Conservation (phyloP, 2,113 vertebrate genomes). For the Sminthopsis crassicaudata region DNA sequence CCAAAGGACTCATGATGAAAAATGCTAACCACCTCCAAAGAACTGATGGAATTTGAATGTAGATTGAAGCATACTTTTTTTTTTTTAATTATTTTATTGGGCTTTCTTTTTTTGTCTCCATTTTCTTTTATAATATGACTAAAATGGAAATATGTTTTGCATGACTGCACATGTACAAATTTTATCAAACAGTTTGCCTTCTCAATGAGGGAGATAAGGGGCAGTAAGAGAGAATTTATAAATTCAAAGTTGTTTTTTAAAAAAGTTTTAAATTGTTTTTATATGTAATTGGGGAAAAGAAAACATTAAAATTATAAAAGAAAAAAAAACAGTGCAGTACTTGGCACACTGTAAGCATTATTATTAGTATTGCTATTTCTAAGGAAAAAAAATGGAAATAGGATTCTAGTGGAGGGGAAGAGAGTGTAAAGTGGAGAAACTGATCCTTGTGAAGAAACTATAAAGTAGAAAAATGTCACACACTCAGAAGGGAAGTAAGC, state of each 20-base stretch:
- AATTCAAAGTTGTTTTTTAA: not conserved
- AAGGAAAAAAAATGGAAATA: not conserved
- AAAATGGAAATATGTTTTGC: not conserved
- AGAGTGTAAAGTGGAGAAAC: not conserved
- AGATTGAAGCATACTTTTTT: too few species aligned
- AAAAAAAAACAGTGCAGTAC: not conserved
- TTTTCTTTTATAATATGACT: not conserved
- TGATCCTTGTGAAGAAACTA: not conserved
- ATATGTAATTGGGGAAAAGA: not conserved
- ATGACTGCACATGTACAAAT: not conserved
- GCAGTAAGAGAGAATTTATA: not conserved
- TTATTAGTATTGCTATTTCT: not conserved
- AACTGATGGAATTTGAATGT: too few species aligned
- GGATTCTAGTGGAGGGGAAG: not conserved
- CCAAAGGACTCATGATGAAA: too few species aligned
- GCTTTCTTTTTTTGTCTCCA: too few species aligned
- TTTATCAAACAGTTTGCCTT: not conserved
- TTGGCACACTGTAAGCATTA: not conserved
- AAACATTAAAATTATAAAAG: not conserved
- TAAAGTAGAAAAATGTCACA: not conserved
- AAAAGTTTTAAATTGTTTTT: not conserved
- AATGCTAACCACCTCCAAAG: too few species aligned
- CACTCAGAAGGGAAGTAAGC: not conserved
- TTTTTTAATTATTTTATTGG: too few species aligned
- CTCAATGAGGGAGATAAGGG: not conserved